Percentiles rank a stretch among this genome's conserved stretches.
Evolutionary conservation across 2,888 invertebrate genomes (phyloP).

Genomic region (Troides aeacus): DNA sequence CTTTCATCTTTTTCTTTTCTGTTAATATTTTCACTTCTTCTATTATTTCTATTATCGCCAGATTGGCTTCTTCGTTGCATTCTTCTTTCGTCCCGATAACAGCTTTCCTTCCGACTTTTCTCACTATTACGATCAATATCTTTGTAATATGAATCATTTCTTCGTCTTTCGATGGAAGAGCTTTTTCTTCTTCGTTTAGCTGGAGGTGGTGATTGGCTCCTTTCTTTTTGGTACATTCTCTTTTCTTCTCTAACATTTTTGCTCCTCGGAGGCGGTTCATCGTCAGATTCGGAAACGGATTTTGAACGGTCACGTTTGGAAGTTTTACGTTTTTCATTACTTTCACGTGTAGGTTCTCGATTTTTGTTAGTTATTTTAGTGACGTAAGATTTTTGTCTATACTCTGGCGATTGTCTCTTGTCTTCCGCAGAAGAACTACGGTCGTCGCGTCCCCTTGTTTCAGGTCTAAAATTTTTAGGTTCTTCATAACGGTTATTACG

Average conservation of each 20-base stretch:
- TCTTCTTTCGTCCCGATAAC: conserved; percentile 47
- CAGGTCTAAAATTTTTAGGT: conserved; percentile 42
- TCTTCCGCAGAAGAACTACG: conserved; percentile 49
- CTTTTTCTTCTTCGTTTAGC: conserved; percentile 61
- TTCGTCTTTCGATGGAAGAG: conserved; percentile 49
- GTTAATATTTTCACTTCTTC: conserved; percentile 41
- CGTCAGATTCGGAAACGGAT: conserved; percentile 52
- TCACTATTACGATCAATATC: conserved; percentile 33
- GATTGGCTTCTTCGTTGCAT: conserved; percentile 46
- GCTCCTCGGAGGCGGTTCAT: conserved; percentile 42
- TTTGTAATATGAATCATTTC: conserved; percentile 31
- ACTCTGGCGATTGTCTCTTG: conserved; percentile 52
- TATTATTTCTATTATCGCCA: conserved; percentile 43
- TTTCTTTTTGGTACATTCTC: conserved; percentile 45
- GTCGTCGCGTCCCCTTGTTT: conserved; percentile 50
- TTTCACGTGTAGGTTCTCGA: conserved; percentile 50
- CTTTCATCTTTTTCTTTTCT: conserved; percentile 47
- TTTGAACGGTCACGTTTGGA: conserved; percentile 55
- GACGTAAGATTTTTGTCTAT: conserved; percentile 58
- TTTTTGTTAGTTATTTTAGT: conserved; percentile 60
- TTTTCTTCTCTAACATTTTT: conserved; percentile 51
- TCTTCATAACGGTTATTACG: conserved; percentile 64
- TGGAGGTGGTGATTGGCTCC: conserved; percentile 57
- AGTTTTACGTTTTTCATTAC: conserved; percentile 42
- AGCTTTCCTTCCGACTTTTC: conserved; percentile 44